These are phyloP conservation scores for Oryzias javanicus DNA, from an alignment of 2,113 vertebrate genomes.

Conservation along the genomic window DNA sequence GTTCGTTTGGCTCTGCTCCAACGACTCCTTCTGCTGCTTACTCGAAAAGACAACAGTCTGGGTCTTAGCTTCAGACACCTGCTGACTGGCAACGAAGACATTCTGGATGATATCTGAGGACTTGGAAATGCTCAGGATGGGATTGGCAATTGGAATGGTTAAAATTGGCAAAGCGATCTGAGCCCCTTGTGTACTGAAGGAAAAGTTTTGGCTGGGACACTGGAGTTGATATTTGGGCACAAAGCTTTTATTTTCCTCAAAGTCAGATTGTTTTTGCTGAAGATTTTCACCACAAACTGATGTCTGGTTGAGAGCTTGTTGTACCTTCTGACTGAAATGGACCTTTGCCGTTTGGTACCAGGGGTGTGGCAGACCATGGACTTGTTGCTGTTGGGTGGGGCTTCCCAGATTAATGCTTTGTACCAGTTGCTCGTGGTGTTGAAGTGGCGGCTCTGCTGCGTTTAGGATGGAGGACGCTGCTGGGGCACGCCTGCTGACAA, in stretches of 20 bases:
- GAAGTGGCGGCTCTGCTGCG: conserved; percentile 55
- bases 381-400: conserved; percentile 75
- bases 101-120: conserved; percentile 73
- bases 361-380: conserved; percentile 77
- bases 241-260: conserved; percentile 71
- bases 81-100: conserved; percentile 70
- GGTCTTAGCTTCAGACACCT: conserved; percentile 59
- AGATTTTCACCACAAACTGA: conserved; percentile 63
- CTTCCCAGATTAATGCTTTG: conserved; percentile 77
- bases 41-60: conserved; percentile 77
- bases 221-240: conserved; percentile 94
- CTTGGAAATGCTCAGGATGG: conserved; percentile 65
- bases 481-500: conserved; percentile 46
- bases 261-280: conserved; percentile 56
- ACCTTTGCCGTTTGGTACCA: conserved; percentile 74
- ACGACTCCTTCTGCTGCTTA: conserved; percentile 73
- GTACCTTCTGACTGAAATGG: conserved; percentile 69
- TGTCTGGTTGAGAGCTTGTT: conserved; percentile 63
- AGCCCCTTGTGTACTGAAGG: conserved; percentile 70
- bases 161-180: conserved; percentile 74
- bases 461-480: conserved; percentile 67
- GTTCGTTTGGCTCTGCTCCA: conserved; percentile 77
- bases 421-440: conserved; percentile 70
- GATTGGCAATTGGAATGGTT: conserved; percentile 72
- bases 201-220: conserved; percentile 79